These are phyloP conservation scores for Camponotus fellah DNA, from an alignment of 2,888 invertebrate species.

Conservation along the genomic window DNA sequence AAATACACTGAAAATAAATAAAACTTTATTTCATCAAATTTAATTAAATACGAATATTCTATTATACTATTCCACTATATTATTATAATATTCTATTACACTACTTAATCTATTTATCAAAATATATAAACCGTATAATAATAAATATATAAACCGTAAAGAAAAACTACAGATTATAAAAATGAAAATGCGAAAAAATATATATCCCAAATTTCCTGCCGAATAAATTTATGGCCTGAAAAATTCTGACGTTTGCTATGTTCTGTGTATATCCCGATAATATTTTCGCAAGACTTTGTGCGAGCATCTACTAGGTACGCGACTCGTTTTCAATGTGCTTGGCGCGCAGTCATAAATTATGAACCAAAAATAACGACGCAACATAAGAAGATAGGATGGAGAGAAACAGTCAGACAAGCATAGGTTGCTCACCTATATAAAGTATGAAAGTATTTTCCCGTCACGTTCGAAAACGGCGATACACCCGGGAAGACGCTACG, in stretches of 20 bases:
- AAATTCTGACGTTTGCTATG: not conserved
- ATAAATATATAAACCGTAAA: not conserved
- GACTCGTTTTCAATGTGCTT: conserved; percentile 33
- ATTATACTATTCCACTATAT: not conserved
- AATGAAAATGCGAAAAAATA: not conserved
- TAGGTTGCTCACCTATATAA: conserved; percentile 41
- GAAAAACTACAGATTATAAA: not conserved
- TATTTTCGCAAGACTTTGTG: conserved; percentile 44
- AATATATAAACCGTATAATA: not conserved
- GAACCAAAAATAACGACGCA: conserved; percentile 58
- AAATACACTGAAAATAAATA: conserved; percentile 2
- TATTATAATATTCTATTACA: no score
- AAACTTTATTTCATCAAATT: not conserved
- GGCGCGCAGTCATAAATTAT: conserved; percentile 54
- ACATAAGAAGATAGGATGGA: not conserved
- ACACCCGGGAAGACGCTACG: conserved; percentile 60
- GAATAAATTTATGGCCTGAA: not conserved
- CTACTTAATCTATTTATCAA: not conserved
- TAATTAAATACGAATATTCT: not conserved
- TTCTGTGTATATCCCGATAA: not conserved
- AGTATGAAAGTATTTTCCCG: conserved; percentile 58
- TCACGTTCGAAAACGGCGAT: conserved; percentile 59
- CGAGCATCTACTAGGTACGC: conserved; percentile 27
- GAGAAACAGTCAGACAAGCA: conserved; percentile 32
- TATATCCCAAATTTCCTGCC: conserved; percentile 2